A percentile compares a stretch with the other conserved stretches of the same genome.
These are phyloP conservation scores for Esox niger DNA, from an alignment of 2,113 vertebrate genomes.

Conservation along the genomic window DNA sequence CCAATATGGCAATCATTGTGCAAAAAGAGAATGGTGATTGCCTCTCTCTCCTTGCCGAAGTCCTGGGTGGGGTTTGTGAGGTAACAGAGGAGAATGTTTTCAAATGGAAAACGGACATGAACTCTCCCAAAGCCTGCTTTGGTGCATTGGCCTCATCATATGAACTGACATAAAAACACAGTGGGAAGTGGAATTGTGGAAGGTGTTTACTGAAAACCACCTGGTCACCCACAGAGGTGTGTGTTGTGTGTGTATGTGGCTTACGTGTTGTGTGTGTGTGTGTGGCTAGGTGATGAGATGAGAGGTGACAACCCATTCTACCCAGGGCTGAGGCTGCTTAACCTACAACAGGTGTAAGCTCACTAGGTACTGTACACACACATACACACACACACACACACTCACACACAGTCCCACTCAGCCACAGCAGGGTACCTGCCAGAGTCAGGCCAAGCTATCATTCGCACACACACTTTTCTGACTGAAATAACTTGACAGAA, in stretches of 20 bases:
- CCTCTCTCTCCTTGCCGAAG: no score
- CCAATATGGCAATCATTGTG: no score
- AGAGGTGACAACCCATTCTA: no score
- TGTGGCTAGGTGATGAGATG: not conserved
- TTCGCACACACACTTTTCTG: no score
- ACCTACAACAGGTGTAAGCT: not conserved
- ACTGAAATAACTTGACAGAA: no score
- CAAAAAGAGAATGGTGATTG: no score
- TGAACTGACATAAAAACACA: not conserved
- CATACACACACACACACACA: not conserved
- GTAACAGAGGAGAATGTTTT: not conserved
- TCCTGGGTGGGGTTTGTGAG: no score
- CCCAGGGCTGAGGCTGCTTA: not conserved
- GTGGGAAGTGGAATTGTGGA: not conserved
- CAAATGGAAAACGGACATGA: no score
- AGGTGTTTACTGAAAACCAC: not conserved
- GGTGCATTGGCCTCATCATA: not conserved
- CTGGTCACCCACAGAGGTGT: slow-evolving; percentile 2
- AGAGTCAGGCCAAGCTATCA: no score
- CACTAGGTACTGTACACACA: not conserved
- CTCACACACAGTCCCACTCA: no score
- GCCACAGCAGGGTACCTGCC: no score
- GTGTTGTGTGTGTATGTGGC: slow-evolving; percentile 3
- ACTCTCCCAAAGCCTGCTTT: not conserved
- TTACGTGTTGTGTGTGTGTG: slow-evolving; percentile 2